Evolutionary conservation across 2,113 vertebrate genomes (phyloP).

Genomic region (Lophura nycthemera): DNA sequence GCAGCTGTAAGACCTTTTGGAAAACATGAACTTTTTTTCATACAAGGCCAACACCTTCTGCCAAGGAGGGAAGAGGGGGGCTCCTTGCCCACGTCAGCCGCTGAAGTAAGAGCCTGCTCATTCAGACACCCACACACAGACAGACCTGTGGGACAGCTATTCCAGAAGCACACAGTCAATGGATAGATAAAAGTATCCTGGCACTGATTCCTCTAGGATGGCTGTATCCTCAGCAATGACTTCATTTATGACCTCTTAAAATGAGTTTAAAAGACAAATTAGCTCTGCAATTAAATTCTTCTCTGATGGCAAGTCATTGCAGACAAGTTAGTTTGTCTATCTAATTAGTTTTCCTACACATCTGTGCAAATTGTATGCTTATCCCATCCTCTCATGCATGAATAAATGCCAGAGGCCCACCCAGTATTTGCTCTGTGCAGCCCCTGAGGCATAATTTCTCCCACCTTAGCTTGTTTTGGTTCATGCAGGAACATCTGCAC

Average conservation of each 20-base stretch:
- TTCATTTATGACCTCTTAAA: conserved; percentile 47
- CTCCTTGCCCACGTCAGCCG: fast-evolving
- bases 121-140: background rate
- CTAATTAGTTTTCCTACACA: background rate
- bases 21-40: background rate
- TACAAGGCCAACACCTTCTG: background rate
- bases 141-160: conserved; percentile 22
- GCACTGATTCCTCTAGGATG: background rate
- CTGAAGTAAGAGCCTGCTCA: background rate
- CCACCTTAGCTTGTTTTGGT: background rate
- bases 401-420: background rate
- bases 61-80: background rate
- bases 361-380: background rate
- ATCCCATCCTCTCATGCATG: background rate
- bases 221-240: background rate
- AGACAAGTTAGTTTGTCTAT: background rate
- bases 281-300: conserved; percentile 21
- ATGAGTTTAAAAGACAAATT: conserved; percentile 47
- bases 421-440: background rate
- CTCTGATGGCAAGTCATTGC: background rate
- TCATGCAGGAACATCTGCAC: background rate
- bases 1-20: background rate
- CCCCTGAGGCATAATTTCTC: background rate
- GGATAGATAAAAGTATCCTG: conserved; percentile 30
- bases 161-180: background rate